Evolutionary conservation across 2,797 vertebrate genomes (phyloP).

Genomic region (Orientallactaga sibirica): DNA sequence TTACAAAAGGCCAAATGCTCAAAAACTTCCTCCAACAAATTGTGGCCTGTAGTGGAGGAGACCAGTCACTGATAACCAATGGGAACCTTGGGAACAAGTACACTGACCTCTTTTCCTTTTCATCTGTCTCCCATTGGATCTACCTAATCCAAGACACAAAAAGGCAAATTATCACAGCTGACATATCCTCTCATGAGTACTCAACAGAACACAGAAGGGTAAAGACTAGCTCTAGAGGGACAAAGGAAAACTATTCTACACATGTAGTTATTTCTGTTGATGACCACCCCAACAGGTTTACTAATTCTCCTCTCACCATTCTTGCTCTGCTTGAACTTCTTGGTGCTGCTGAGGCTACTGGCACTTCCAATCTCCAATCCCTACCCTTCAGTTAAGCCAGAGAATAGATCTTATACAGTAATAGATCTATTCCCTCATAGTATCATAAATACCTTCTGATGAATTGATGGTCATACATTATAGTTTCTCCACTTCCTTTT

Average conservation of each 20-base stretch:
- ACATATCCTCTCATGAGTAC: not conserved
- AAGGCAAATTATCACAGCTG: not conserved
- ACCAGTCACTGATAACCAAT: not conserved
- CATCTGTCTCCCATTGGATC: not conserved
- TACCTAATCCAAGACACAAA: not conserved
- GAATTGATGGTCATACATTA: slow-evolving; percentile 6
- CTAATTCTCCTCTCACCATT: not conserved
- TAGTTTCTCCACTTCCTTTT: not conserved
- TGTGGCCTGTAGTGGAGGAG: not conserved
- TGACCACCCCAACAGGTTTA: not conserved
- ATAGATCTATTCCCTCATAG: not conserved
- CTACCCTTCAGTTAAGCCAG: not conserved
- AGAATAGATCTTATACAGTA: not conserved
- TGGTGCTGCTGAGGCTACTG: not conserved
- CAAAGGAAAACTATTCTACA: slow-evolving; percentile 22
- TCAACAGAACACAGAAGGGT: not conserved
- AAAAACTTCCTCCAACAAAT: not conserved
- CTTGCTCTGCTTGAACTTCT: not conserved
- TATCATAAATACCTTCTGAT: slow-evolving; percentile 29
- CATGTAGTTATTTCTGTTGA: not conserved
- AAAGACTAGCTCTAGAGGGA: not conserved
- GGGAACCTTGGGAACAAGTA: not conserved
- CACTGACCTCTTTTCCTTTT: not conserved
- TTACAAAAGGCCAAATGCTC: too few species aligned
- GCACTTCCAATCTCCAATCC: not conserved